Evolutionary conservation across 2,797 vertebrate genomes (phyloP), one percentile per base, ranked within the genome.

Genomic region (Lagodon rhomboides): DNA sequence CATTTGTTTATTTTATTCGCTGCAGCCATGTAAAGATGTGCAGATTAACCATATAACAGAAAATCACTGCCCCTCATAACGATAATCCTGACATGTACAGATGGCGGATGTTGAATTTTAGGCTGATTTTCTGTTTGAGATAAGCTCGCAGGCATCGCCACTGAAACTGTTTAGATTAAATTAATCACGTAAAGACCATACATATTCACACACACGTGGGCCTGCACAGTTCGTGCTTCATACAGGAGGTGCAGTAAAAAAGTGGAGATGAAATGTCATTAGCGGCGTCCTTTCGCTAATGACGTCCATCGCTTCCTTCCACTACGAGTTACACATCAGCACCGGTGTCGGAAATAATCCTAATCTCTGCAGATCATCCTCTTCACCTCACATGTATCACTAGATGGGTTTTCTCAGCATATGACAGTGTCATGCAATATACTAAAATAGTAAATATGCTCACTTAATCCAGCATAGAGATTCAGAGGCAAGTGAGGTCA

Each of bases 11-110:
- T 85, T 73, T 46, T 15, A 49, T 73, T 67, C 51, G 27, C 66
- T 18, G 60, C 5, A 30, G 55, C 62, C 58, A 77, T 59, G 71
- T 71, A 23, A 75, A 82, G 63, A 80, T 73, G 73, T 79, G 58
- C 77, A 91, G 87, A 92, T 93, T 91, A 92, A 87, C 67, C 55
- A 62, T 75, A 83, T 80, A 82, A 86, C 68, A 75, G 54, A 15
- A 85, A 86, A 84, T 81, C 53, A 65, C 38, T 34, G 58, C 89
- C 87, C 88, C 89, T 85, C 80, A 86, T 89, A 86, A 91, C 85
- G 85, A 93, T 95, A 92, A 95, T 95, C 93, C 91, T n/a, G 66
- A 74, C 77, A 86, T 88, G 78, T 92, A 86, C 94, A 96, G 93
- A 94, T 94, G 93, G 92, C 84, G 59, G 84, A 89, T 75, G 88